These are phyloP conservation scores for Aphidius ervi DNA, from an alignment of 1,140 invertebrate species.

Conservation along the genomic window DNA sequence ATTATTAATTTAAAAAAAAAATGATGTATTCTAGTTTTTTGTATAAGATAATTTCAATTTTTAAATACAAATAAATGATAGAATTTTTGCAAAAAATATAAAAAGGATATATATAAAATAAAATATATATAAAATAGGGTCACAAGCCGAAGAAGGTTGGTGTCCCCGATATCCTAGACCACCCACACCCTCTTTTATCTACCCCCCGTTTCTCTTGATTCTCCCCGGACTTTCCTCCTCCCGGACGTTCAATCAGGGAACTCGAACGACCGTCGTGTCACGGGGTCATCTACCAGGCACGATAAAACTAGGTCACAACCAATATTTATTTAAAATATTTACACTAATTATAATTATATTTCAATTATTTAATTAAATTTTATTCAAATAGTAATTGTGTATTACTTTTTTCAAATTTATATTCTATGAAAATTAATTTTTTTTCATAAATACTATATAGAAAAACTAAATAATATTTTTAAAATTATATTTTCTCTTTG, in stretches of 20 bases:
- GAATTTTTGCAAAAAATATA: not conserved
- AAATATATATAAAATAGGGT: not conserved
- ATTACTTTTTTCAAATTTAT: constrained; percentile 7
- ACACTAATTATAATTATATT: too few relatives aligned
- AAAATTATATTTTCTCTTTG: not conserved
- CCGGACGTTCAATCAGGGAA: constrained; percentile 26
- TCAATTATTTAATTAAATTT: not conserved
- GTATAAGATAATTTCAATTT: not conserved
- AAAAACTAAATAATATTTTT: too few relatives aligned
- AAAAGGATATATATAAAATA: not conserved
- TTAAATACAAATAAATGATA: not conserved
- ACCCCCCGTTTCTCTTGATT: not conserved
- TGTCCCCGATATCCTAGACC: constrained; percentile 22
- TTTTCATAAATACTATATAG: too few relatives aligned
- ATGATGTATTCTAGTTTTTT: too few relatives aligned
- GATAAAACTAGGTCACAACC: constrained; percentile 42
- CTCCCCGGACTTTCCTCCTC: not conserved
- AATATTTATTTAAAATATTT: constrained; percentile 28
- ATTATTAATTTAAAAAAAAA: too few relatives aligned
- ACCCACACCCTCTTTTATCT: constrained; percentile 11
- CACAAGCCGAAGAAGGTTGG: constrained; percentile 4
- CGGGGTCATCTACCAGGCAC: constrained; percentile 42
- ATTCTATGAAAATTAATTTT: too few relatives aligned
- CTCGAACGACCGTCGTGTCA: constrained; percentile 39
- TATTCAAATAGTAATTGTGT: not conserved